A percentile compares a stretch with the other conserved stretches of the same genome.
Conservation (phyloP, 2,888 invertebrate genomes). For the Clepsis dumicolana region DNA sequence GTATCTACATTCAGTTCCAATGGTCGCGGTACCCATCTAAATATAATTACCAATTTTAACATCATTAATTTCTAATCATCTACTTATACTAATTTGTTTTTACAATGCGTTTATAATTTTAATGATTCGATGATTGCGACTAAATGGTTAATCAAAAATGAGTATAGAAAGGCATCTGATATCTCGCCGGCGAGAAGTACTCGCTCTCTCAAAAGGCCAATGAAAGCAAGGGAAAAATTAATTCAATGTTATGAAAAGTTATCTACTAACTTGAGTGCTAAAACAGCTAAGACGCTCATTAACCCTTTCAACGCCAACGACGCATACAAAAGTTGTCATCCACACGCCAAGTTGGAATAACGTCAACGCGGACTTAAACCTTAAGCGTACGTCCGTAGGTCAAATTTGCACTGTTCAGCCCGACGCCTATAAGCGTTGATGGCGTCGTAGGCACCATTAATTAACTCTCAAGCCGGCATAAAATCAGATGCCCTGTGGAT, state of each 20-base stretch:
- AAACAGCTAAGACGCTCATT: too few relatives aligned
- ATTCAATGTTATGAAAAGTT: not conserved
- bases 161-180: constrained; percentile 24
- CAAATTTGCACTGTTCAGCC: too few relatives aligned
- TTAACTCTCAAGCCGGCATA: not conserved
- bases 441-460: too few relatives aligned
- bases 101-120: constrained; percentile 51
- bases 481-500: constrained; percentile 19
- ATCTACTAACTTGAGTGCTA: too few relatives aligned
- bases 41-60: constrained; percentile 73
- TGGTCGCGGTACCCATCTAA: constrained; percentile 62
- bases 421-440: too few relatives aligned
- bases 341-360: too few relatives aligned
- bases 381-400: too few relatives aligned
- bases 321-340: too few relatives aligned
- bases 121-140: constrained; percentile 33
- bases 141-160: constrained; percentile 31
- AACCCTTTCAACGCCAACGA: too few relatives aligned
- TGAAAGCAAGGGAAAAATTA: not conserved
- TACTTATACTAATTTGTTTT: constrained; percentile 77
- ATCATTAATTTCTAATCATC: constrained; percentile 66
- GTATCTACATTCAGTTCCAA: constrained; percentile 73
- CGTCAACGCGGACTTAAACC: too few relatives aligned
- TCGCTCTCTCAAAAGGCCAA: not conserved
- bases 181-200: not conserved